phyloP scores from a whole-genome alignment of 2,888 invertebrate species.

The Acronicta psi region DNA sequence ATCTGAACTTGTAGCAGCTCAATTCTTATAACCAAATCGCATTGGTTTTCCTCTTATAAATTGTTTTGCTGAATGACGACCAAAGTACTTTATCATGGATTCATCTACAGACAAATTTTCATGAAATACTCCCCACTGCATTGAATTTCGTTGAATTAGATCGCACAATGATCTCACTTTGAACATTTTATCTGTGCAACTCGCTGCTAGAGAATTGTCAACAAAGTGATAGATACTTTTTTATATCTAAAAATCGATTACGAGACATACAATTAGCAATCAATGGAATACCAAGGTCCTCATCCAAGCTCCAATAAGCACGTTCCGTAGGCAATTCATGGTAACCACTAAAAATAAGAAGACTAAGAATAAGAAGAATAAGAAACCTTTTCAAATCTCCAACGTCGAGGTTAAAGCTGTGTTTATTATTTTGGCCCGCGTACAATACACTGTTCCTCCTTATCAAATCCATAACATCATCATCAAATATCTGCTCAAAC shows the following conservation, averaged over 20 bases:
- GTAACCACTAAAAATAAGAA: background rate
- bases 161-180: background rate
- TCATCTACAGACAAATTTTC: slow-evolving; percentile 13
- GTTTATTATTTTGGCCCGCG: background rate
- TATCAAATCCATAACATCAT: background rate
- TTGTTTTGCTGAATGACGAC: slow-evolving; percentile 3
- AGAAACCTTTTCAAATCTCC: background rate
- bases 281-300: background rate
- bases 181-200: background rate
- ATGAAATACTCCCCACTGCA: background rate
- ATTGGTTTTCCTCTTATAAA: slow-evolving; percentile 5
- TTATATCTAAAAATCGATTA: background rate
- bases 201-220: background rate
- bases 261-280: background rate
- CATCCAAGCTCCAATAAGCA: background rate
- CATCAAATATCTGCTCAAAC: background rate
- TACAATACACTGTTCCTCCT: background rate
- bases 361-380: background rate
- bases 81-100: slow-evolving; percentile 16
- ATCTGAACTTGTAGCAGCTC: background rate
- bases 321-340: background rate
- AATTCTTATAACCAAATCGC: slow-evolving; percentile 2
- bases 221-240: background rate
- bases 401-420: background rate
- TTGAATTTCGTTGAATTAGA: background rate